phyloP scores from a whole-genome alignment of 2,797 vertebrate species.

The Bradypodion pumilum region DNA sequence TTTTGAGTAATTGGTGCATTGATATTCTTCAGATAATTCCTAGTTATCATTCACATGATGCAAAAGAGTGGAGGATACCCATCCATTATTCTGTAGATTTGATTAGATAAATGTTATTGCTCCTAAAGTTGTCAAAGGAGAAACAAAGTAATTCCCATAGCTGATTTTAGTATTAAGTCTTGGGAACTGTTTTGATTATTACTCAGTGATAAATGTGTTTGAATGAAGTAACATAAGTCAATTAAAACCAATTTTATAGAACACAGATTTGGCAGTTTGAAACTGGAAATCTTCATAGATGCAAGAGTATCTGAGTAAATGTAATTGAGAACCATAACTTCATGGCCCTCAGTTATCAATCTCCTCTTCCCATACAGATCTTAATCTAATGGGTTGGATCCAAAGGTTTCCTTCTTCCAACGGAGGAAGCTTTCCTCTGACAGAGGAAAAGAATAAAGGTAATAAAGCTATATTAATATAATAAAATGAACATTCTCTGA shows the following conservation, averaged over 20 bases:
- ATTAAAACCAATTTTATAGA: neutral
- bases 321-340: conserved; percentile 2
- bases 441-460: conserved; percentile 41
- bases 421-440: conserved; percentile 37
- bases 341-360: conserved; percentile 18
- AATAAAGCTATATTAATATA: conserved; percentile 27
- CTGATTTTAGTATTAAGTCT: neutral
- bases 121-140: neutral
- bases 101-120: neutral
- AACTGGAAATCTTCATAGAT: conserved; percentile 1
- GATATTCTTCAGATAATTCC: neutral
- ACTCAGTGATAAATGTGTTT: neutral
- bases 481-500: conserved; percentile 23
- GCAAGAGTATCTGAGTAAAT: conserved; percentile 5
- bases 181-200: neutral
- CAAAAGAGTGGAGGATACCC: neutral
- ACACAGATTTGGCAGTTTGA: neutral
- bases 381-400: conserved; percentile 41
- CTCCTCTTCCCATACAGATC: conserved; percentile 39
- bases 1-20: neutral
- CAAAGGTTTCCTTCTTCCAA: conserved; percentile 37
- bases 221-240: neutral
- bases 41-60: neutral
- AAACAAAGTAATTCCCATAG: neutral
- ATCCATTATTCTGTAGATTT: neutral